A percentile compares a stretch with the other conserved stretches of the same genome.
These are phyloP conservation scores for Octodonta nipae DNA, from an alignment of 2,888 invertebrate species.

Conservation along the genomic window DNA sequence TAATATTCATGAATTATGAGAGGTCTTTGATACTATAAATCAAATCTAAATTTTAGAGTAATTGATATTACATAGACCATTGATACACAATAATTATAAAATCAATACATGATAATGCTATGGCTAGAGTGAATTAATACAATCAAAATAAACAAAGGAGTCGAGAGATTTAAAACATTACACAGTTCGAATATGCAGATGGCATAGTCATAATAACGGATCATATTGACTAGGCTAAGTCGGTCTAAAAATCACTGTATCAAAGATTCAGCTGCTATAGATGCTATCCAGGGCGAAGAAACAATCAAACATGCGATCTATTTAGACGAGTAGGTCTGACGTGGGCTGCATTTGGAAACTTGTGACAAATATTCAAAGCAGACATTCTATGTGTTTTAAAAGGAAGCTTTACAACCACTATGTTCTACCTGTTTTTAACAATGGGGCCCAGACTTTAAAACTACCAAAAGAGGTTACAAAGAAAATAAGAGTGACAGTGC, in stretches of 20 bases:
- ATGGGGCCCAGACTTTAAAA: neutral
- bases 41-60: neutral
- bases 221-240: too few species aligned
- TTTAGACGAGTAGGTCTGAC: too few species aligned
- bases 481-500: neutral
- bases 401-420: neutral
- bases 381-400: too few species aligned
- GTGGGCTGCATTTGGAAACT: neutral
- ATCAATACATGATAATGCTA: neutral
- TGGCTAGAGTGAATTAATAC: neutral
- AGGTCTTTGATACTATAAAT: too few species aligned
- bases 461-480: neutral
- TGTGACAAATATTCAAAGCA: neutral
- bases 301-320: slow-evolving; percentile 1
- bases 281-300: too few species aligned
- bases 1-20: too few species aligned
- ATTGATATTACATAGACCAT: neutral
- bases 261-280: too few species aligned
- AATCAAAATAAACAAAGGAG: neutral
- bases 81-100: neutral
- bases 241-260: too few species aligned
- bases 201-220: too few species aligned
- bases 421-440: neutral
- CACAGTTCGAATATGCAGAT: too few species aligned
- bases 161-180: neutral